Percentiles rank a stretch among this genome's conserved stretches.
These are phyloP conservation scores for Dendrocincla fuliginosa DNA, from an alignment of 2,797 vertebrate species.

Conservation along the genomic window DNA sequence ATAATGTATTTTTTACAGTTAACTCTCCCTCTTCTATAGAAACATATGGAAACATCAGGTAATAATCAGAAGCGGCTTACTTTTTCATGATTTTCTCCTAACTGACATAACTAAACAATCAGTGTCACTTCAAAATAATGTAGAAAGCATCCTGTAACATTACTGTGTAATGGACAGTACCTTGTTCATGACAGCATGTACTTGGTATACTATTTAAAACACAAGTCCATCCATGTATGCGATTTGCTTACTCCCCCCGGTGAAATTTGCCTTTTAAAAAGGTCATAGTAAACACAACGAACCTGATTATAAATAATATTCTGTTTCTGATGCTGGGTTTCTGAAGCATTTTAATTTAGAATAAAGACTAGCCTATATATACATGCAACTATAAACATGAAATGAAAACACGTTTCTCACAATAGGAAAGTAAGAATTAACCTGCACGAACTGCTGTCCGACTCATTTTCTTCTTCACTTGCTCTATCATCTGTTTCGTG, in stretches of 20 bases:
- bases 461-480: slow-evolving; percentile 86
- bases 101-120: background rate
- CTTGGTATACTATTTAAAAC: background rate
- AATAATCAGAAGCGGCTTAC: background rate
- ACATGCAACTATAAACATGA: background rate
- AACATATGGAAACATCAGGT: background rate
- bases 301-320: background rate
- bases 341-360: background rate
- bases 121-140: background rate
- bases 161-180: background rate
- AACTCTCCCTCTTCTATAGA: background rate
- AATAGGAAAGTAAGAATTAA: slow-evolving; percentile 76
- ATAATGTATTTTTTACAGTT: background rate
- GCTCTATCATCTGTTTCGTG: slow-evolving; percentile 78
- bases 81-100: background rate
- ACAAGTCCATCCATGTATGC: background rate
- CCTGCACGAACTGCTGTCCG: slow-evolving; percentile 96
- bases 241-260: background rate
- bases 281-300: background rate
- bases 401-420: slow-evolving; percentile 23
- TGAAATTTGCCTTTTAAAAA: background rate
- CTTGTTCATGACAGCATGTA: background rate
- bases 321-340: background rate
- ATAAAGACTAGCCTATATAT: background rate
- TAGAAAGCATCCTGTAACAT: background rate